Evolutionary conservation across 2,113 vertebrate genomes (phyloP).

Genomic region (Myanophis thanlyinensis): DNA sequence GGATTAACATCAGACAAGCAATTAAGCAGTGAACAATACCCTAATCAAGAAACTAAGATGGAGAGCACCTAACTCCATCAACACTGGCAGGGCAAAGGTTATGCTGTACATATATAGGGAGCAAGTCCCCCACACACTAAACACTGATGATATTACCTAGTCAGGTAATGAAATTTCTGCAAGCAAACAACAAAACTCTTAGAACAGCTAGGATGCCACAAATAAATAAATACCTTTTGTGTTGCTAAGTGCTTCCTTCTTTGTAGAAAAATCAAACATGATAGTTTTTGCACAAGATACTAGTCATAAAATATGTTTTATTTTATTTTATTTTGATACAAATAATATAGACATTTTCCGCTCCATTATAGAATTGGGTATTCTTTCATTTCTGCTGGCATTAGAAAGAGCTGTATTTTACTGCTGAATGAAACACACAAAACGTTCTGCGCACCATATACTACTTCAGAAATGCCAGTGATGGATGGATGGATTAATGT

Average conservation of each 20-base stretch:
- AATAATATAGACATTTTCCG: neutral
- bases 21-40: neutral
- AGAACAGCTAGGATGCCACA: neutral
- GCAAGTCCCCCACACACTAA: neutral
- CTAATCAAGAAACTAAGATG: neutral
- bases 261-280: neutral
- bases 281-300: neutral
- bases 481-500: constrained; percentile 14
- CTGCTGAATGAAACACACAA: too few relatives aligned
- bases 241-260: neutral
- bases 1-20: neutral
- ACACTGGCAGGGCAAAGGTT: neutral
- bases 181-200: neutral
- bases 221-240: neutral
- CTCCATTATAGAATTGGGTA: neutral
- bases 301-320: neutral
- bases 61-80: neutral
- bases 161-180: neutral
- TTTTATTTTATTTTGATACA: too few relatives aligned
- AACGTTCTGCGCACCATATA: neutral
- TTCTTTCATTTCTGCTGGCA: neutral
- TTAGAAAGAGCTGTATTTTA: neutral
- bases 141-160: neutral
- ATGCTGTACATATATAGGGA: neutral
- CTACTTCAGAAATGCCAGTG: neutral